phyloP scores from a whole-genome alignment of 2,888 invertebrate genomes.

The Physocephala rufipes region DNA sequence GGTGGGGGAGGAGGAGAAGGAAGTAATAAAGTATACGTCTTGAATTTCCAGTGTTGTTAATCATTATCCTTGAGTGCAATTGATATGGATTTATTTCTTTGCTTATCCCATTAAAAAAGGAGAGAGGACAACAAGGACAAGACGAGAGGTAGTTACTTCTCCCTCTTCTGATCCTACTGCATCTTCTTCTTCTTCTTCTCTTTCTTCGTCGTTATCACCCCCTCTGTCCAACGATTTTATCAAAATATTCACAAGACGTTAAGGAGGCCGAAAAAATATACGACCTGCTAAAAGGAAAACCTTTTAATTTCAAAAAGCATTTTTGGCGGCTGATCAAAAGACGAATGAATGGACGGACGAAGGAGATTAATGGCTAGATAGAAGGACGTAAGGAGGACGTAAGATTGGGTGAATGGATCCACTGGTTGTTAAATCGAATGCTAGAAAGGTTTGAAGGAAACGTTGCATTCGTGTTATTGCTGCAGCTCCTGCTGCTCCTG shows the following conservation, averaged over 20 bases:
- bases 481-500: too few relatives aligned
- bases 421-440: too few relatives aligned
- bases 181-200: too few relatives aligned
- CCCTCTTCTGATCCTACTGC: too few relatives aligned
- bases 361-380: not conserved
- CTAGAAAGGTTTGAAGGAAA: too few relatives aligned
- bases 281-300: constrained; percentile 25
- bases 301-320: constrained; percentile 30
- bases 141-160: not conserved
- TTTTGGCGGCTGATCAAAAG: constrained; percentile 57
- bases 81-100: constrained; percentile 15
- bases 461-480: too few relatives aligned
- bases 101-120: not conserved
- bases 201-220: too few relatives aligned
- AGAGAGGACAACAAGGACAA: not conserved
- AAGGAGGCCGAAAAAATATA: constrained; percentile 9
- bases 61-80: constrained; percentile 27
- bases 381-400: not conserved
- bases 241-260: too few relatives aligned
- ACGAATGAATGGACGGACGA: not conserved
- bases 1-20: not conserved
- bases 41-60: constrained; percentile 15
- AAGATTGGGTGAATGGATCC: too few relatives aligned
- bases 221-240: too few relatives aligned
- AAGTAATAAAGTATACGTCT: not conserved